Base-by-base conservation (phyloP, 2,888 invertebrate genomes). In the Tipula unca region DNA sequence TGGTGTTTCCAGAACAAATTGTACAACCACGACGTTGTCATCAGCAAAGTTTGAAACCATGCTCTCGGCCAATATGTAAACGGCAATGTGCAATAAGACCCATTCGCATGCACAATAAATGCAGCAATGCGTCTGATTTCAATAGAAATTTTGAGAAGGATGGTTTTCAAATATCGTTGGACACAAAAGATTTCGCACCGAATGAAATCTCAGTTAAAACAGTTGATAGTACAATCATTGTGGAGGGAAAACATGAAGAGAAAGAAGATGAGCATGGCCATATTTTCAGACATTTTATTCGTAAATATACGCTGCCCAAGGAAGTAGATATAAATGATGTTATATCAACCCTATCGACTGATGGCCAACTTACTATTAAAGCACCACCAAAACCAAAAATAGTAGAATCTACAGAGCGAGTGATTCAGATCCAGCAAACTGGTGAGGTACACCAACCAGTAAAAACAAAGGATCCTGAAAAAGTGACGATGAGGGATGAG, bases 201-300 rank as follows among this genome's bases (percentile, higher is more conserved):
- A 93, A 93, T 48, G 95, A 95, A 89, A 92, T 95, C 29, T 92
- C 93, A 85, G 93, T 96, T 85, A 96, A 95, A 91, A 92, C 95
- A 86, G 91, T 92, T 88, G 92, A 94, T 87, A 93, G 93, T 88
- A 92, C 91, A 86, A 92, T 95, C 36, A 89, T 94, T 0, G 92
- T 94, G 14, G 94, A 95, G 89, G 96, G 94, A 6, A 94, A 94
- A 88, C 95, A 95, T 88, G 94, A 94, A 88, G 95, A 95, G 87
- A 93, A 93, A 87, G 92, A 93, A 69, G 95, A 95, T 87, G 93
- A 94, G 82, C 94, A 95, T 87, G 96, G 96, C 0, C 94, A 91
- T 89, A 94, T 97, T 86, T 95, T 96, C 5, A 92, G 97, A 82
- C 96, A 96, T 90, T 97, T 97, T 90, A 92, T 93, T 3, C 93